Percentiles rank a stretch among this genome's conserved stretches.
phyloP scores from a whole-genome alignment of 2,888 invertebrate genomes.

The Ecdyonurus torrentis region DNA sequence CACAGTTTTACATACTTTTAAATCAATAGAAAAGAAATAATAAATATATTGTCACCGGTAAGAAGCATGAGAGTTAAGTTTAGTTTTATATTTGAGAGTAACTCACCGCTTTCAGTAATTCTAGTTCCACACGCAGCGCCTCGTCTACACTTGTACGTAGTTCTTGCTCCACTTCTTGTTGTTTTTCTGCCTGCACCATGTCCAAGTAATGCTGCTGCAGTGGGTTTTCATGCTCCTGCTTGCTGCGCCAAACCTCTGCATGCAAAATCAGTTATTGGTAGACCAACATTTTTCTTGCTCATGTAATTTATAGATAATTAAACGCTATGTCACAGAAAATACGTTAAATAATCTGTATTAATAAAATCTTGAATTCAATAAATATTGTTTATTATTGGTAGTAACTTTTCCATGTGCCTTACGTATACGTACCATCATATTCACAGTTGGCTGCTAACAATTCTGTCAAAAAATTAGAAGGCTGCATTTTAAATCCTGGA shows the following conservation, averaged over 20 bases:
- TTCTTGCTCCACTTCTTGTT: constrained; percentile 44
- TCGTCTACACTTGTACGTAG: constrained; percentile 53
- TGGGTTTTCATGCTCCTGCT: constrained; percentile 34
- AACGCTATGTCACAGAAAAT: neutral
- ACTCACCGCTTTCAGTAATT: constrained; percentile 30
- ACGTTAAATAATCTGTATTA: neutral
- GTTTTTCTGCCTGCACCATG: constrained; percentile 45
- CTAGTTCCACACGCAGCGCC: constrained; percentile 40
- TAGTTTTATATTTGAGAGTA: neutral
- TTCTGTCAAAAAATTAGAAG: constrained; percentile 55
- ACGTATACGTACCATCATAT: constrained; percentile 3
- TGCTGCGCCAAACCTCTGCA: constrained; percentile 28
- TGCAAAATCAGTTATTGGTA: too few relatives aligned
- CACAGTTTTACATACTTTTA: too few relatives aligned
- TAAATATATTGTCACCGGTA: neutral
- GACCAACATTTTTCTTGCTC: neutral
- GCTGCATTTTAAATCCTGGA: constrained; percentile 39
- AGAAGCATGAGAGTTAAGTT: neutral
- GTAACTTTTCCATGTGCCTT: neutral
- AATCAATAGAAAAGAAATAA: too few relatives aligned
- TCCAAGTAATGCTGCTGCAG: constrained; percentile 42
- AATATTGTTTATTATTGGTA: too few relatives aligned
- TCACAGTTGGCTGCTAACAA: constrained; percentile 55
- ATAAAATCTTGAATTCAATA: neutral
- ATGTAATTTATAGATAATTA: neutral